Evolutionary conservation across 2,797 vertebrate species (phyloP), one percentile per base, ranked within the genome.

Genomic region (Argya squamiceps): DNA sequence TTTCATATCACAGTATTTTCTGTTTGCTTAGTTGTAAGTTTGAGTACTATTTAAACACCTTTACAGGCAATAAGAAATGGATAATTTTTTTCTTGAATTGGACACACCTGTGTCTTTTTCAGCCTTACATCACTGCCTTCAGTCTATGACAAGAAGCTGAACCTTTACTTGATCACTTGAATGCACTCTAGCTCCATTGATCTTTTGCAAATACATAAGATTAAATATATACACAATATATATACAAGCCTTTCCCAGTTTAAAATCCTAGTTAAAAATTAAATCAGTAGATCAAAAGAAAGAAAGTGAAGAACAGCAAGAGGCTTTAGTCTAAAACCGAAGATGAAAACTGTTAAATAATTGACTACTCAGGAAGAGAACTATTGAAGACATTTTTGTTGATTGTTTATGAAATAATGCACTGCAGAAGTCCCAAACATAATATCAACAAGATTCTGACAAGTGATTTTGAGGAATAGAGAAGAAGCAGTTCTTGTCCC

Each of bases 91-190:
- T 80, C 23, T 37, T 71, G 12, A 70, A 52, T 20, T 6, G 5
- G 34, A 47, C 4, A 2, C 4, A 49, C 3, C 14, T 34, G 6
- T 43, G 23, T 44, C 27, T 65, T 43, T 78, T 83, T 24, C 30
- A 78, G 8, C 32, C 36, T 69, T 62, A 26, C 16, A 69, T 30
- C 63, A 36, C 8, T 56, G 12, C 18, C 24, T 79, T 81, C 43
- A 73, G 27, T 27, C 29, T 69, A 2, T 63, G 29, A 44, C 8
- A 59, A 69, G 70, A 73, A 68, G 30, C 4, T 44, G 43, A 82
- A 75, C 8, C 7, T 58, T 11, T 59, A 73, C 12, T 43, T 76
- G 34, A 19, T 56, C 21, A n/a, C 9, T 60, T 0, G 0, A 69
- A 44, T 13, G 23, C 29, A 52, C 7, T 20, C 9, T 30, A 34